A percentile compares a stretch with the other conserved stretches of the same genome.
Conservation (phyloP, 1,140 invertebrate species). For the Drosophila repletoides region DNA sequence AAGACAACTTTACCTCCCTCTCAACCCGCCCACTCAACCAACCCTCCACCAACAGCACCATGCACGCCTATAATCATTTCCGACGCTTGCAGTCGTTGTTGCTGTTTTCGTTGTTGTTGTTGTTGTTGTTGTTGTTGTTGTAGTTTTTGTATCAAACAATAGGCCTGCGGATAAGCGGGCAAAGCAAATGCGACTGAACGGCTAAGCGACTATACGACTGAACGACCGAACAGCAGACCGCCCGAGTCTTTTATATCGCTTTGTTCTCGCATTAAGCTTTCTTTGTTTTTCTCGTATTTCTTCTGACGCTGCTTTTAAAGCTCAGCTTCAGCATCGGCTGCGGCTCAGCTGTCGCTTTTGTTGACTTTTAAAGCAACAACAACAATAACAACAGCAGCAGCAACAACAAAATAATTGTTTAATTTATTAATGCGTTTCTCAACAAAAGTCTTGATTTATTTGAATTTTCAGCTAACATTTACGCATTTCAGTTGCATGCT, state of each 20-base stretch:
- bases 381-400: conserved; percentile 1
- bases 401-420: conserved; percentile 55
- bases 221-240: conserved; percentile 1
- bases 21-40: background rate
- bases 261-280: conserved; percentile 56
- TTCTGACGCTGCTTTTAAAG: conserved; percentile 43
- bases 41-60: background rate
- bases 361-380: conserved; percentile 37
- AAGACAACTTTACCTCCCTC: conserved; percentile 8
- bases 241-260: conserved; percentile 40
- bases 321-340: conserved; percentile 49
- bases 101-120: too few relatives aligned
- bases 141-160: conserved; percentile 58
- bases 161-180: conserved; percentile 40
- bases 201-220: conserved; percentile 4
- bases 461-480: conserved; percentile 39
- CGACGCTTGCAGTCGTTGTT: conserved; percentile 68
- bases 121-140: too few relatives aligned
- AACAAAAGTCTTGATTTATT: conserved; percentile 48
- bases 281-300: conserved; percentile 71
- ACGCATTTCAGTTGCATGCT: background rate
- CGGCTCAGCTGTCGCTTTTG: conserved; percentile 52
- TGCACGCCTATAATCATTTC: conserved; percentile 59
- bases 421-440: conserved; percentile 60
- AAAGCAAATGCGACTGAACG: conserved; percentile 5